These are phyloP conservation scores for Gymnarchus niloticus DNA, from an alignment of 2,113 vertebrate species.

Conservation along the genomic window DNA sequence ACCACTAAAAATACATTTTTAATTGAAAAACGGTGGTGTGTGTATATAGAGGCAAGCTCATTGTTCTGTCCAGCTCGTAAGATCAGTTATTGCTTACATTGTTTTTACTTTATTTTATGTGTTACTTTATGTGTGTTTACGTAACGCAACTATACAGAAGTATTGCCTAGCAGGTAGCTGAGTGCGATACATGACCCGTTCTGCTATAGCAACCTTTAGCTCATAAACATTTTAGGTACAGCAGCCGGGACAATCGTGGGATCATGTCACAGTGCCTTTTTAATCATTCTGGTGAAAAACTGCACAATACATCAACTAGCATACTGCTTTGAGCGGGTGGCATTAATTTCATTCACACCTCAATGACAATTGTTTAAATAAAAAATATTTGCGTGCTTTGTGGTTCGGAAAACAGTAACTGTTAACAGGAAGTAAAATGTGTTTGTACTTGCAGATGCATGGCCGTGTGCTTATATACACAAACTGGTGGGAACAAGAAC, in stretches of 20 bases:
- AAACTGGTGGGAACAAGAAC: neutral
- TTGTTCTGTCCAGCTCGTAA: too few relatives aligned
- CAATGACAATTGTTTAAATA: neutral
- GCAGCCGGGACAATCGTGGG: neutral
- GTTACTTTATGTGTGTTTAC: too few relatives aligned
- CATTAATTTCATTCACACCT: neutral
- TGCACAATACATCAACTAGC: neutral
- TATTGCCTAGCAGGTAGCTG: neutral
- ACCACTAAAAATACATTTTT: too few relatives aligned
- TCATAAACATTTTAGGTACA: neutral
- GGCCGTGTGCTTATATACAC: neutral
- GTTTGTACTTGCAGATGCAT: neutral
- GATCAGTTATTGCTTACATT: too few relatives aligned
- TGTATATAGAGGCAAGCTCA: too few relatives aligned
- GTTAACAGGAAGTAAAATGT: neutral
- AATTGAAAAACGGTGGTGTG: too few relatives aligned
- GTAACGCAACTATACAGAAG: neutral
- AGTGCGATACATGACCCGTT: neutral
- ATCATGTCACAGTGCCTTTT: neutral
- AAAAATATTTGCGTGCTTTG: neutral
- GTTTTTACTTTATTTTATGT: too few relatives aligned
- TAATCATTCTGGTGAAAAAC: neutral
- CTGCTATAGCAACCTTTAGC: neutral
- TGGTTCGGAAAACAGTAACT: neutral
- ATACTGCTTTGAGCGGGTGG: neutral